Base-by-base conservation (phyloP, 2,888 invertebrate genomes). In the Byasa hedistus region DNA sequence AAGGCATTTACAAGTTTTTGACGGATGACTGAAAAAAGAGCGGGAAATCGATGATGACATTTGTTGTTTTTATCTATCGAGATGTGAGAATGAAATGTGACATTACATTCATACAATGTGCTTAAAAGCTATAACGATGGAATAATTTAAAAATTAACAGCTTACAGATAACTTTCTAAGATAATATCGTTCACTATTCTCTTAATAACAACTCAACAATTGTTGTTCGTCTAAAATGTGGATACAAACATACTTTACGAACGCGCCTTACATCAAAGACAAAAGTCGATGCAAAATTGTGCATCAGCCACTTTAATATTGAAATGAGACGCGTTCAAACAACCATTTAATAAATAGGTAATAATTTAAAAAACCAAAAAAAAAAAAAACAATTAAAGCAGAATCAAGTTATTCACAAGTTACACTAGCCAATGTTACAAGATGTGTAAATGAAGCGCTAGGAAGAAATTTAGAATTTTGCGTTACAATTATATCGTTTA, bases 211-310 rank as follows among this genome's bases (percentile, higher is more conserved):
- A 51, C 51, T 51, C 22, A 62, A 48, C 55, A 62, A 66, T 66
- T 66, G 66, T 66, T 66, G 62, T 66, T 66, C 66, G 66, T 66
- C 66, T 55, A 59, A 59, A 61, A 15, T 54, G 39, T 59, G 1
- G 17, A 62, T 39, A 57, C 22, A 54, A 23, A 23, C 44, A 54
- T 19, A 57, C 24, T 23, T 17, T 12, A 17, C 48, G 58, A 66
- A 39, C 22, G 62, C 66, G 58, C 52, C 62, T 51, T 48, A 63
- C 59, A 62, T 58, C 12, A 27, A 17, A 8, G n/a, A 56, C 1
- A 32, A 57, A 36, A 10, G 8, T 58, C 12, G 17, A 57, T 12
- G 3, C 12, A 15, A 39, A 39, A 15, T 1, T 15, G 12, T 39
- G 3, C 12, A 39, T 39, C 15, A 15, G 39, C 39, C n/a, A 39